These are phyloP conservation scores for Martes flavigula DNA, from an alignment of 2,797 vertebrate genomes.

Conservation along the genomic window DNA sequence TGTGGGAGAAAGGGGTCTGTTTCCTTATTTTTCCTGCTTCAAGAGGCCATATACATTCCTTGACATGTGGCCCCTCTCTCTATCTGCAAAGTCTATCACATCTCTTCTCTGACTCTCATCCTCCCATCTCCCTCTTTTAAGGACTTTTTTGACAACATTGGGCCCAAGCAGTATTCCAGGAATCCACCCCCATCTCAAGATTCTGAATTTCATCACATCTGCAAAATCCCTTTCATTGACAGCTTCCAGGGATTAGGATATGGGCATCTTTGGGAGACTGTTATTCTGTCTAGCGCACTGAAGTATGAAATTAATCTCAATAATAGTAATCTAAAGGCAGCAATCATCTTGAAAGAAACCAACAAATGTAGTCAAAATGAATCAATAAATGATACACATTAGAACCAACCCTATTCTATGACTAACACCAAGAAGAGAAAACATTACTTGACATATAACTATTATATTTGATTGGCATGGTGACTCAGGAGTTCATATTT, in stretches of 20 bases:
- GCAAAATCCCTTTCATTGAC: background rate
- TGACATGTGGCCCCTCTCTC: background rate
- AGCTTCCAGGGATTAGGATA: background rate
- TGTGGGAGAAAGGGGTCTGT: background rate
- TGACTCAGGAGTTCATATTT: conserved; percentile 71
- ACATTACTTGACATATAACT: background rate
- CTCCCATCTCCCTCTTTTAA: background rate
- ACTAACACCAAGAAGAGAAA: conserved; percentile 48
- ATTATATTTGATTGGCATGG: conserved; percentile 64
- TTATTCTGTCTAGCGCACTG: background rate
- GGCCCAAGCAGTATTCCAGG: background rate
- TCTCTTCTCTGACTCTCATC: background rate
- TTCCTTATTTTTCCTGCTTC: background rate
- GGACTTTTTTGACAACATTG: background rate
- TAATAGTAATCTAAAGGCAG: background rate
- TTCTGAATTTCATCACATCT: background rate
- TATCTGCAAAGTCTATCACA: background rate
- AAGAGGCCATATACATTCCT: background rate
- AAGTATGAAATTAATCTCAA: background rate
- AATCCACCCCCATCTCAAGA: background rate
- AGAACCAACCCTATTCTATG: background rate
- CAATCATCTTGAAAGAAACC: background rate
- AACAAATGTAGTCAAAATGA: conserved; percentile 8
- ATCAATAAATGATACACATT: background rate
- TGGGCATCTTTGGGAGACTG: background rate